Conservation (phyloP, 2,113 vertebrate genomes). For the Madoqua kirkii region DNA sequence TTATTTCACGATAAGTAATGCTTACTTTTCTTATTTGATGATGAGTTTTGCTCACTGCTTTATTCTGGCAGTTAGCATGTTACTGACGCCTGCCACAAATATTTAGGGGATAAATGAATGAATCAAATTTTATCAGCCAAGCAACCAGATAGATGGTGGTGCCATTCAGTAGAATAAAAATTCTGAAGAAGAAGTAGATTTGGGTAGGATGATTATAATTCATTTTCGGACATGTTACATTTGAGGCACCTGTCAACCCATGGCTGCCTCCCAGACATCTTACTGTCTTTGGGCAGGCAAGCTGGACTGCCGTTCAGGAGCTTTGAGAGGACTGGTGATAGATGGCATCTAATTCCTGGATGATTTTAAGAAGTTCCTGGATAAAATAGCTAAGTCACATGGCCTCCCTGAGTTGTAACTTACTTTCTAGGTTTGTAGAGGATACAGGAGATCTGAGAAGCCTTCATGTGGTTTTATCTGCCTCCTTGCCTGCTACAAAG, state of each 20-base stretch:
- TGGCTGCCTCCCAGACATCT: not conserved
- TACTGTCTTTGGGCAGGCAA: not conserved
- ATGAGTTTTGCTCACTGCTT: not conserved
- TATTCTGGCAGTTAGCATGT: not conserved
- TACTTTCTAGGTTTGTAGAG: not conserved
- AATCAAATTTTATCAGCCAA: not conserved
- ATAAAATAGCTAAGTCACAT: not conserved
- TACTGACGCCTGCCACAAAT: not conserved
- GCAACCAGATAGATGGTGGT: not conserved
- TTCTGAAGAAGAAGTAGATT: not conserved
- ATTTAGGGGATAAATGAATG: not conserved
- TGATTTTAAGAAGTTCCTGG: not conserved
- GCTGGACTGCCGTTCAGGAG: not conserved
- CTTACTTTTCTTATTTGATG: not conserved
- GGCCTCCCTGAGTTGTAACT: not conserved
- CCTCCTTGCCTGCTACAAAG: not conserved
- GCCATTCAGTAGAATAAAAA: not conserved
- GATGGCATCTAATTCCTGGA: not conserved
- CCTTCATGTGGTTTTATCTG: not conserved
- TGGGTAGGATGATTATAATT: not conserved
- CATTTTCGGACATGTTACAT: not conserved
- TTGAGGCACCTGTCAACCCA: not conserved
- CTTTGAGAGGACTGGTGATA: not conserved
- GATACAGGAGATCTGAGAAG: not conserved
- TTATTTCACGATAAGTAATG: not conserved